Percentiles rank a stretch among this genome's conserved stretches.
phyloP scores from a whole-genome alignment of 2,888 invertebrate genomes.

The Furcula furcula region DNA sequence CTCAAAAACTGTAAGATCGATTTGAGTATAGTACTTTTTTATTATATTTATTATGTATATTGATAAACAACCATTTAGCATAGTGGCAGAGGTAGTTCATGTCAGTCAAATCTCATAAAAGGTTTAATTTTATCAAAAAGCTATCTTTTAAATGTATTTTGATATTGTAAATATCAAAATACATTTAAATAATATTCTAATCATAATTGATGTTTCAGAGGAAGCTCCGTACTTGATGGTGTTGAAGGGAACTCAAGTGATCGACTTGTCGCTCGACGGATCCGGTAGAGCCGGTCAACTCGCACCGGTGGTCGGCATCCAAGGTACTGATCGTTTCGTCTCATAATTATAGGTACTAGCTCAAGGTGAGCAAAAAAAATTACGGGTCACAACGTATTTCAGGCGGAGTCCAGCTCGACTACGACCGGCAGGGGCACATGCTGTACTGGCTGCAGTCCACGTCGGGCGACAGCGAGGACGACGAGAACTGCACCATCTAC shows the following conservation, averaged over 20 bases:
- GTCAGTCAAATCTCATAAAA: too few relatives aligned
- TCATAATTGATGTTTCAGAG: slow-evolving; percentile 80
- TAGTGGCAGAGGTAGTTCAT: too few relatives aligned
- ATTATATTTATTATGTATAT: too few relatives aligned
- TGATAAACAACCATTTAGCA: too few relatives aligned
- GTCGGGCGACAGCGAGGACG: slow-evolving; percentile 85
- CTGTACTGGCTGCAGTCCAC: slow-evolving; percentile 93
- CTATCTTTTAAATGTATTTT: too few relatives aligned
- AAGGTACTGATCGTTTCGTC: slow-evolving; percentile 46
- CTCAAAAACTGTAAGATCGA: too few relatives aligned
- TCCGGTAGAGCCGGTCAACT: slow-evolving; percentile 90
- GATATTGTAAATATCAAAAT: too few relatives aligned
- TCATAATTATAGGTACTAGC: neutral
- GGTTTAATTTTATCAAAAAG: too few relatives aligned
- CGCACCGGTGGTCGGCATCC: slow-evolving; percentile 92
- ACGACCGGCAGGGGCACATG: slow-evolving; percentile 91
- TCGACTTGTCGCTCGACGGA: slow-evolving; percentile 90
- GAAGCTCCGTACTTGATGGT: slow-evolving; percentile 95
- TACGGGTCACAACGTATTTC: slow-evolving; percentile 43
- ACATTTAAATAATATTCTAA: too few relatives aligned
- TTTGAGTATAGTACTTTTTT: too few relatives aligned
- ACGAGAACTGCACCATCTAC: slow-evolving; percentile 93
- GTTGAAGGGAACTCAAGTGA: slow-evolving; percentile 93
- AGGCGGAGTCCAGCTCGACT: slow-evolving; percentile 95
- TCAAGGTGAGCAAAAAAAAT: neutral